Evolutionary conservation across 2,888 invertebrate species (phyloP).

Genomic region (Cryptosula pallasiana): DNA sequence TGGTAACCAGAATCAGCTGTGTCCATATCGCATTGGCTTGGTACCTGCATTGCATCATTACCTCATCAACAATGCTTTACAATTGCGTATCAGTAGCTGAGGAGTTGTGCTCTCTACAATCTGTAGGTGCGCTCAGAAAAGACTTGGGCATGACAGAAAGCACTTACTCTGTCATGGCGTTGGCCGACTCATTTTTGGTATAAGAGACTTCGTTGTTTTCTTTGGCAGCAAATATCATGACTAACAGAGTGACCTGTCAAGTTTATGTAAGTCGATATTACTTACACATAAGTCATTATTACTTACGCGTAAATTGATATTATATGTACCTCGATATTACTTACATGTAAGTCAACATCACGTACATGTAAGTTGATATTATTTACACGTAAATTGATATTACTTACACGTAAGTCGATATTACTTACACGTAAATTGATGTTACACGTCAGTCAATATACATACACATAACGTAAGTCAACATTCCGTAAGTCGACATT

Average conservation of each 20-base stretch:
- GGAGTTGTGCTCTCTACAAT: too few species aligned
- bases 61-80: too few species aligned
- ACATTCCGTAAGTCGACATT: background rate
- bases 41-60: constrained; percentile 20
- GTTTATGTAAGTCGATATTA: too few species aligned
- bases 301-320: background rate
- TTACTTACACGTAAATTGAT: too few species aligned
- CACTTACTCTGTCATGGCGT: constrained; percentile 51
- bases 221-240: constrained; percentile 53
- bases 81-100: too few species aligned
- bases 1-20: constrained; percentile 49
- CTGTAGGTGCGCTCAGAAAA: too few species aligned
- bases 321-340: too few species aligned
- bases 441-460: background rate
- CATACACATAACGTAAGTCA: background rate
- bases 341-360: too few species aligned
- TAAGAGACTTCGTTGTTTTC: constrained; percentile 55
- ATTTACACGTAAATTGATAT: background rate
- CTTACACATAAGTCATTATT: too few species aligned
- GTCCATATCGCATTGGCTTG: constrained; percentile 53
- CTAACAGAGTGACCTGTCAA: constrained; percentile 50
- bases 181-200: constrained; percentile 52
- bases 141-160: too few species aligned
- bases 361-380: background rate
- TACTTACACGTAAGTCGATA: too few species aligned